Evolutionary conservation across 2,888 invertebrate species (phyloP), one percentile per base, ranked within the genome.

Genomic region (Matsumyia berberina): DNA sequence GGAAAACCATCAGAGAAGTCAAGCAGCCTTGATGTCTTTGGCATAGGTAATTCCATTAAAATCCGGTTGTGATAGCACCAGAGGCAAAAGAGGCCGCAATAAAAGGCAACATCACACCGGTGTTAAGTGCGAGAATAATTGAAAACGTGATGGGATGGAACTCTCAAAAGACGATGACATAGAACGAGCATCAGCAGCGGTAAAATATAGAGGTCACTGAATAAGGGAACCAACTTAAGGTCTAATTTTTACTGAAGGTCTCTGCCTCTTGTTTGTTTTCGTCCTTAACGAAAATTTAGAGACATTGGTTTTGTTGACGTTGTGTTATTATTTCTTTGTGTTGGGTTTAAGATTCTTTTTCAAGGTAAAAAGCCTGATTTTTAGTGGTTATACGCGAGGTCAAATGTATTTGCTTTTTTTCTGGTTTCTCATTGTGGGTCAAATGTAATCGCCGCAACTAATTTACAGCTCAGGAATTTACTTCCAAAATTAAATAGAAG

Each of bases 61-160:
- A 83, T 49, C 46, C 55, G 17, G 66, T 67, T 62, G 66, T 35
- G 67, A 77, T 70, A 64, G 57, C 51, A 82, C 29, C 37, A 31
- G 31, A 42, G 57, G 37, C n/a, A 53, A 69, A 57, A 66, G 51
- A 67, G 51, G 37, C 53, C 72, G 35, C 70, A 77, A 78, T 66
- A 78, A 78, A 77, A 49, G 46, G 46, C 37, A 83, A 70, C 51
- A 72, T 78, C 72, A 67, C 53, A 67, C 35, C 44, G 58, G 58
- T 60, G 49, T 60, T 80, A 83, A 83, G 72, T 67, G 60, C 58
- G 31, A 62, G 67, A 67, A 79, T 83, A 79, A 83, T 83, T 83
- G 72, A 83, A 83, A 83, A 83, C 78, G 78, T 78, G 82, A 82
- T 60, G 39, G 51, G 70, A 72, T 53, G 72, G 67, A 72, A 51